A percentile compares a stretch with the other conserved stretches of the same genome.
Evolutionary conservation across 2,888 invertebrate genomes (phyloP).

Genomic region (Pyrrhosoma nymphula): DNA sequence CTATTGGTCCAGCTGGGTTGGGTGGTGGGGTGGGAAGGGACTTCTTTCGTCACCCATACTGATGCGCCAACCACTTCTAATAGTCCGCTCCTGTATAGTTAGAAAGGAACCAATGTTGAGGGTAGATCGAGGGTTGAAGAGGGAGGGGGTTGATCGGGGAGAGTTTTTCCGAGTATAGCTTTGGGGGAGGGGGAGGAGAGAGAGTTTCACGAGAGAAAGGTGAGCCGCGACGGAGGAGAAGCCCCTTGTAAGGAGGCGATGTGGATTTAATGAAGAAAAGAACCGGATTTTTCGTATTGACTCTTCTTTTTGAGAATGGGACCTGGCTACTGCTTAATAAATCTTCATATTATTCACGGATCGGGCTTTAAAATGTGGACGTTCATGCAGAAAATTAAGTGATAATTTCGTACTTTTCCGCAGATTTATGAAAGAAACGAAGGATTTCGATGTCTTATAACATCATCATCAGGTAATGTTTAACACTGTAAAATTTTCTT

Average conservation of each 20-base stretch:
- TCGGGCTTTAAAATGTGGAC: no score
- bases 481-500: no score
- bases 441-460: no score
- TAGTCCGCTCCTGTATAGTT: background rate
- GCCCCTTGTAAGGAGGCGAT: background rate
- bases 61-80: background rate
- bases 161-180: background rate
- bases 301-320: no score
- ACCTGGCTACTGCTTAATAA: no score
- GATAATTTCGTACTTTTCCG: no score
- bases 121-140: background rate
- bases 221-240: background rate
- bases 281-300: no score
- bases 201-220: background rate
- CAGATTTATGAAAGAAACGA: no score
- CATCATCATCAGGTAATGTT: no score
- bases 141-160: background rate
- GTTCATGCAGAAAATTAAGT: no score
- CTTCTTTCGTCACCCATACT: background rate
- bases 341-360: no score
- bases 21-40: background rate
- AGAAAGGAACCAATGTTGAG: background rate
- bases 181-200: no score
- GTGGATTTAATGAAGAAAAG: background rate
- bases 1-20: background rate